Evolutionary conservation across 2,113 vertebrate genomes (phyloP), one percentile per base, ranked within the genome.

Genomic region (Willisornis vidua): DNA sequence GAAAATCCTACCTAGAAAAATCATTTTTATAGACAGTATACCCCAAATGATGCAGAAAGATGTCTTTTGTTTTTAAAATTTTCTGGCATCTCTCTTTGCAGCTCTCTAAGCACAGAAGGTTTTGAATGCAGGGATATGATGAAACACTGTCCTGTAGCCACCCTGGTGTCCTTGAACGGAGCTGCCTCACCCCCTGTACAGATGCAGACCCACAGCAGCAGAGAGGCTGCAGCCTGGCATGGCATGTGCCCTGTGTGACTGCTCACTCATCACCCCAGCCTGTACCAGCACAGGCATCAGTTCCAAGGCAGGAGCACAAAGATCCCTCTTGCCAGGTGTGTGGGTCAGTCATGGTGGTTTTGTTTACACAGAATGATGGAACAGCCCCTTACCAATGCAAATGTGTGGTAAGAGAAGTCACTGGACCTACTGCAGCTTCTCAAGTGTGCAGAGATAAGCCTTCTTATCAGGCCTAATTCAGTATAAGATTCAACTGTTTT

Each of bases 381-480:
- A 48, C 29, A 92, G 66, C 12, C 46, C 37, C 35, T 84, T 86
- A 91, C 29, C 66, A 55, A 94, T 68, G 91, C 78, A 92, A 90
- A 93, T 78, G 39, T 29, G 37, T 12, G 20, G 20, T 54, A 70
- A 48, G 14, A 49, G 29, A 57, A 90, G 76, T 65, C 12, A 6
- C 26, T 55, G 29, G 58, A 88, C 48, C 62, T 57, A n/a, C 75
- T 76, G 31, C 4, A 10, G 49, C 83, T 93, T 93, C 83, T 95
- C 89, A 65, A 83, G 41, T 73, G 54, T 70, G 67, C 67, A 80
- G 37, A 94, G 67, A 88, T 88, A 92, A 94, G 63, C 62, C 49
- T 45, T 39, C 16, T 90, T 90, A 94, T 93, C 79, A 83, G 43
- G 51, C 7, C 19, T 46, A 51, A 55, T 41, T 20, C 75, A 57